These are phyloP conservation scores for Stomatorhinus ivindoensis DNA, from an alignment of 2,113 vertebrate genomes.

Conservation along the genomic window DNA sequence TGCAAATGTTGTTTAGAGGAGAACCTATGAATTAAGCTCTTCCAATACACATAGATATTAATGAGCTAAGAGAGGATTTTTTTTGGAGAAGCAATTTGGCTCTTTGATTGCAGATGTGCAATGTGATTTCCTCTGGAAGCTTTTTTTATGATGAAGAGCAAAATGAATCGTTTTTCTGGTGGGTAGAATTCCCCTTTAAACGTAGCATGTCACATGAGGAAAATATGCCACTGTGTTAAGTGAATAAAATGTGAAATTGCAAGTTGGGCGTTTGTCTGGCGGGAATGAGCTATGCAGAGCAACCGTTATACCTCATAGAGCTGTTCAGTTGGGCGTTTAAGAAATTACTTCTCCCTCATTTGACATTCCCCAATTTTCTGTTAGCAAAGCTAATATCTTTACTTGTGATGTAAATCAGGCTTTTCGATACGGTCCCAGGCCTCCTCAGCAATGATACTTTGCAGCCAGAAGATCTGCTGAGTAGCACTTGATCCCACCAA, in stretches of 20 bases:
- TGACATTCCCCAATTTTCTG: not conserved
- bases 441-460: not conserved
- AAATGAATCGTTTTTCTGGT: not conserved
- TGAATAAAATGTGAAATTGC: not conserved
- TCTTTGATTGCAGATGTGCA: not conserved
- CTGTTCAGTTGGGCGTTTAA: not conserved
- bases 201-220: not conserved
- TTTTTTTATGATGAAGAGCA: not conserved
- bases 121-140: not conserved
- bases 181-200: not conserved
- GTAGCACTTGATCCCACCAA: not conserved
- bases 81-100: not conserved
- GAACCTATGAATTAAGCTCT: not conserved
- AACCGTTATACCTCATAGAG: not conserved
- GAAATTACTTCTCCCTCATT: not conserved
- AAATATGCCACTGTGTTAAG: not conserved
- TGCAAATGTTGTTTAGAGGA: not conserved
- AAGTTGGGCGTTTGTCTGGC: not conserved
- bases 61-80: not conserved
- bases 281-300: not conserved
- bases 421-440: not conserved
- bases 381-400: not conserved
- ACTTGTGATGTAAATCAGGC: not conserved
- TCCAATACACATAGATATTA: not conserved
- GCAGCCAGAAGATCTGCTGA: not conserved